Evolutionary conservation across 2,888 invertebrate genomes (phyloP), one percentile per base, ranked within the genome.

Genomic region (Colostygia pectinataria): DNA sequence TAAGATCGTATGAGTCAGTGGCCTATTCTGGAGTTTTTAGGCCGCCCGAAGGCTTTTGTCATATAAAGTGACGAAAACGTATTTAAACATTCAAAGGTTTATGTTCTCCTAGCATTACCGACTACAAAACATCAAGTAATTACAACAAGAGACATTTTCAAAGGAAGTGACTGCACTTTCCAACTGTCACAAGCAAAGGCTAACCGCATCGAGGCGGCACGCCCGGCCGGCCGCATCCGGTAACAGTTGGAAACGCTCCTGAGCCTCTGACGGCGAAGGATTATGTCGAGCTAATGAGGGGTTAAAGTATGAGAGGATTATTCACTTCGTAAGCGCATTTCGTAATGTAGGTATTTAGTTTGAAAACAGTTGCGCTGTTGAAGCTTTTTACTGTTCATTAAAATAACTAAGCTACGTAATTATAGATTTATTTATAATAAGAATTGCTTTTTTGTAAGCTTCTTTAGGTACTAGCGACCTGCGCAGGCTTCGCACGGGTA

Each of bases 251-350:
- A 55, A 51, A 57, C 49, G 18, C 15, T 38, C 38, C n/a, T 25
- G 39, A 50, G 48, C 42, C 47, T 49, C 34, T 24, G 41, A 14
- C 52, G 37, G 43, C 45, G 49, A 18, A 12, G 53, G 55, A 57
- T 60, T 60, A 55, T 40, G 55, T 54, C 55, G 34, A 31, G 43
- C 45, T 57, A 60, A 57, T 57, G 57, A 57, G 51, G 38, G 44
- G 41, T 37, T 29, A 23, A 29, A 37, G 27, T 13, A 25, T 32
- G 12, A 15, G 18, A 25, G 9, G 25, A 31, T 42, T 31, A 25
- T 25, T 23, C 32, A 5, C 29, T 34, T 34, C 28, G 14, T 4
- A 7, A 25, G 40, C 34, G 24, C 25, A 23, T 47, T 36, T 31
- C 38, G 18, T 18, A 4, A 14, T 27, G n/a, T n/a, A n/a, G n/a